Evolutionary conservation across 2,113 vertebrate species (phyloP), one percentile per base, ranked within the genome.

Genomic region (Rhodinocichla rosea): DNA sequence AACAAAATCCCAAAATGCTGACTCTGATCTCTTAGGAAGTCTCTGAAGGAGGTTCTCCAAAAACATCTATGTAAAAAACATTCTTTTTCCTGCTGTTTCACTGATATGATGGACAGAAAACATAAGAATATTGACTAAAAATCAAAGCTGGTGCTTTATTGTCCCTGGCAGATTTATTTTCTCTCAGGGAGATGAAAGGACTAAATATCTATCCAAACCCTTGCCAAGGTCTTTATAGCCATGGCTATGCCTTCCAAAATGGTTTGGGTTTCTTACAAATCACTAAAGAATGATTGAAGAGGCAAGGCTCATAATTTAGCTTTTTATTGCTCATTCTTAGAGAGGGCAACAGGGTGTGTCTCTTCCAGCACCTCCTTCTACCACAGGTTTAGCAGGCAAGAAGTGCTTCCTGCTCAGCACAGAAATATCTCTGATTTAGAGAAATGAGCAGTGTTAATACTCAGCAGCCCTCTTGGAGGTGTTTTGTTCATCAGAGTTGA

Each of bases 101-200:
- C 50, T 65, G n/a, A 62, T 87, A 84, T 12, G 65, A 71, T 30
- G 69, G 47, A 49, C 44, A 91, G 14, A 39, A 91, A 95, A 87
- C 40, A 76, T 23, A 5, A 65, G 11, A 87, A 49, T 79, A 64
- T 47, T 85, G 50, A 82, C 37, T 62, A 45, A 91, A 94, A 92
- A 62, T 57, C 64, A 49, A 75, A 57, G 11, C 21, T 76, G 23
- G 37, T 68, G 9, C 40, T 92, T 92, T 95, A 75, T 89, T 77
- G 21, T 62, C 24, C 12, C 42, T 87, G 74, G 27, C 23, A 78
- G 60, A 74, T 85, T 65, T 94, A 69, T 95, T 89, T 91, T 79
- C 78, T 92, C 81, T 94, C 13, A 28, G 89, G 67, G 70, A 94
- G 45, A 87, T 87, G 45, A 94, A 95, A 85, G 87, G 71, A 79